phyloP scores from a whole-genome alignment of 2,888 invertebrate genomes.

The Drosophila dives region DNA sequence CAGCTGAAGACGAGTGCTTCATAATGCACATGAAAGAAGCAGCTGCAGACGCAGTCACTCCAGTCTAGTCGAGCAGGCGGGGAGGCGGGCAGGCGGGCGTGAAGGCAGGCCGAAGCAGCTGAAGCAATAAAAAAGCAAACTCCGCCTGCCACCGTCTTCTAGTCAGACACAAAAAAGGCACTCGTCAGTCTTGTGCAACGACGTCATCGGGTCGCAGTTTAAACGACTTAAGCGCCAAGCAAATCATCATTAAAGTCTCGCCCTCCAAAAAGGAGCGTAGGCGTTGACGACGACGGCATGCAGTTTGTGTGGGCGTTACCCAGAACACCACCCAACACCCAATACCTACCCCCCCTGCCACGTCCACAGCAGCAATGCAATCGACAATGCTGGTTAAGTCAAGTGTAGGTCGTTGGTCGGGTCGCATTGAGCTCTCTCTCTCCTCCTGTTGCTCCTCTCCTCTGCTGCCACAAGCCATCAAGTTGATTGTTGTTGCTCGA shows the following conservation, averaged over 20 bases:
- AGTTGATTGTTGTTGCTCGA: conserved; percentile 61
- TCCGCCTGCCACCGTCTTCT: conserved; percentile 27
- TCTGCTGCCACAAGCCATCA: conserved; percentile 46
- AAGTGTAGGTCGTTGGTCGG: conserved; percentile 82
- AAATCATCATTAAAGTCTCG: conserved; percentile 82
- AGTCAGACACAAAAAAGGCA: conserved; percentile 77
- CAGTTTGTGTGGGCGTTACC: conserved; percentile 57
- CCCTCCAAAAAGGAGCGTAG: conserved; percentile 53
- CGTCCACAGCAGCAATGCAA: conserved; percentile 50
- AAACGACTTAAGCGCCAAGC: conserved; percentile 81
- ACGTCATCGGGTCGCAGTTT: conserved; percentile 76
- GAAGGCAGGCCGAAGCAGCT: conserved; percentile 24
- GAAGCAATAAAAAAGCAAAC: conserved; percentile 65
- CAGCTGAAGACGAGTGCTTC: conserved; percentile 63
- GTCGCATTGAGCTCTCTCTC: conserved; percentile 53
- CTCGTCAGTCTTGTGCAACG: conserved; percentile 61
- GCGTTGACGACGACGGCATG: conserved; percentile 54
- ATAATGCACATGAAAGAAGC: conserved; percentile 80
- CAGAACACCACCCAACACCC: background rate
- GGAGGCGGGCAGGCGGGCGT: conserved; percentile 4
- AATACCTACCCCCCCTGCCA: background rate
- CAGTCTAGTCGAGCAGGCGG: conserved; percentile 13
- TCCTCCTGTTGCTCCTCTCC: background rate
- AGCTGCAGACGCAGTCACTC: conserved; percentile 57
- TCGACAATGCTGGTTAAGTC: conserved; percentile 83